Evolutionary conservation across 2,113 vertebrate genomes (phyloP), one percentile per base, ranked within the genome.

Genomic region (Gadus chalcogrammus): DNA sequence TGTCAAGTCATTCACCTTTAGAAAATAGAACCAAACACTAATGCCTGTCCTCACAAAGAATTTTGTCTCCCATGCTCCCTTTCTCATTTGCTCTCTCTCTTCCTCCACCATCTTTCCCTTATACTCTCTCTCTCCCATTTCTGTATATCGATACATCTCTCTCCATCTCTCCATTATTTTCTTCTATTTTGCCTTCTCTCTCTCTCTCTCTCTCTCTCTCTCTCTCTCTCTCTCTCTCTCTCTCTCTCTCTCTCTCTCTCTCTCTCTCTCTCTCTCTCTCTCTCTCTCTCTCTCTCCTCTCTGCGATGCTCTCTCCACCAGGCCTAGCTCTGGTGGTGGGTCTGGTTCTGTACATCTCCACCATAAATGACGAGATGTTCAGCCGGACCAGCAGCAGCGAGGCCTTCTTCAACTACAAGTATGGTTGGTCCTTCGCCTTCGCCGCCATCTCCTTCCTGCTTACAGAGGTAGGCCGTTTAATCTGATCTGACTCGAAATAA

Each of bases 391-490:
- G 91, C 75, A 93, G 92, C 81, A 92, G 92, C 0, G 94, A 95
- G 83, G 90, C 91, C 73, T 95, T 92, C 64, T 95, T 96, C 67
- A 90, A 93, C 68, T 96, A 96, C 15, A 93, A 92, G 67, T 96
- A 96, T 0, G 92, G 95, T 61, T 96, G 95, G 95, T 96, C 94
- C 17, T 96, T 96, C 20, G 94, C 94, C 76, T 96, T 95, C 11
- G 93, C 95, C 1, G 94, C 94, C 52, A 93, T 93, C 75, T 96
- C 94, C 68, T 96, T 96, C 82, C 90, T 96, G 15, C 94, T 96
- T 27, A 95, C 94, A 84, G 94, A 96, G 94, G 95, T 92, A 18
- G 87, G 55, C 55, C 16, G 15, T n/a, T 16, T 5, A n/a, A 68
- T 18, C 42, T 60, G n/a, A 60, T 60, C 20, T 63, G 9, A 27